These are phyloP conservation scores for Drosophila trichaetosa DNA, from an alignment of 2,888 invertebrate genomes.

Conservation along the genomic window DNA sequence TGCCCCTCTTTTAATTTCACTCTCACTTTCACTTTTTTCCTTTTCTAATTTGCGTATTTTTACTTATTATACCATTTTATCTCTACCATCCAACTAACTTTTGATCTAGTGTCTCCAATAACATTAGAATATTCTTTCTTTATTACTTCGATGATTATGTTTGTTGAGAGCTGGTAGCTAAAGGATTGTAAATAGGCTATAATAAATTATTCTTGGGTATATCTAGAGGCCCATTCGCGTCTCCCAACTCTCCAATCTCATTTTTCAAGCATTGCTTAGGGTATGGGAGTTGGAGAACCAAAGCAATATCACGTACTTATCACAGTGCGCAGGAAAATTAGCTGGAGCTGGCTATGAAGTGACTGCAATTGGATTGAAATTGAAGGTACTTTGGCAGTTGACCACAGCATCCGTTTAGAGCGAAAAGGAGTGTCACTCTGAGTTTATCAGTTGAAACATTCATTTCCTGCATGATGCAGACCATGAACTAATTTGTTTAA, in stretches of 20 bases:
- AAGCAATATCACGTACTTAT: constrained; percentile 46
- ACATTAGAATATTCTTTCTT: background rate
- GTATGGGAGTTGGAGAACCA: constrained; percentile 1
- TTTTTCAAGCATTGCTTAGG: background rate
- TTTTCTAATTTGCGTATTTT: background rate
- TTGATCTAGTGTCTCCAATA: background rate
- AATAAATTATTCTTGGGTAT: background rate
- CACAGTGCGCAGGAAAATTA: constrained; percentile 26
- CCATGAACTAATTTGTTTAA: constrained; percentile 76
- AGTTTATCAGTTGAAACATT: constrained; percentile 56
- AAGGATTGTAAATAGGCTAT: background rate
- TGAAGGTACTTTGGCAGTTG: constrained; percentile 21
- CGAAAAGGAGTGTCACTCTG: constrained; percentile 22
- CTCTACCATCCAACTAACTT: background rate
- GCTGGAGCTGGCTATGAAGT: constrained; percentile 9
- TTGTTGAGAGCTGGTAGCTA: background rate
- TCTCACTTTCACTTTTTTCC: background rate
- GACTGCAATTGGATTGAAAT: constrained; percentile 33
- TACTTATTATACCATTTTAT: background rate
- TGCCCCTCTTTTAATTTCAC: background rate
- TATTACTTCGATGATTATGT: background rate
- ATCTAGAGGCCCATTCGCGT: background rate
- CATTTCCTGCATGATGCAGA: constrained; percentile 67
- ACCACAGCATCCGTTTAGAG: constrained; percentile 31
- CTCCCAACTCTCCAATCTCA: background rate